Percentiles rank a stretch among this genome's conserved stretches.
Conservation (phyloP, 2,888 invertebrate genomes). For the Dendrolimus houi region DNA sequence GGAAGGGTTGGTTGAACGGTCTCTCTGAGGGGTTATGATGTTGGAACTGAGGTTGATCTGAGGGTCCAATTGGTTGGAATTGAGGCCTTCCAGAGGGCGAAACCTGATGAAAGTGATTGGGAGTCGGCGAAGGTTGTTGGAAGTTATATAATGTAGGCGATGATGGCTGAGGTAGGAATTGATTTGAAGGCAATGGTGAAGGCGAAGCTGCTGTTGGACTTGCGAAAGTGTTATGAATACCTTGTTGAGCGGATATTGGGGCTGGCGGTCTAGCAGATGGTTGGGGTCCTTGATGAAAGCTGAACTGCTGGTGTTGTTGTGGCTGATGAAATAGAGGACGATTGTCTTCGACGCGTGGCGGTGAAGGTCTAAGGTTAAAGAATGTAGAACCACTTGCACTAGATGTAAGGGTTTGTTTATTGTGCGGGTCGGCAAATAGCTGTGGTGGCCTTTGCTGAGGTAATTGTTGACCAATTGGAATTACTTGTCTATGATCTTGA, state of each 20-base stretch:
- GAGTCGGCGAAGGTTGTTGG: conserved; percentile 51
- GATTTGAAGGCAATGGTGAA: conserved; percentile 44
- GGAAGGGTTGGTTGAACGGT: conserved; percentile 20
- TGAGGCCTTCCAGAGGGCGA: conserved; percentile 47
- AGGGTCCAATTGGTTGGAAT: conserved; percentile 45
- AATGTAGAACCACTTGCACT: conserved; percentile 56
- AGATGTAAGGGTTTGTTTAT: conserved; percentile 44
- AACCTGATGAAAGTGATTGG: conserved; percentile 43
- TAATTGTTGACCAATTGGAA: conserved; percentile 61
- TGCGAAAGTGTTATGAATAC: conserved; percentile 41
- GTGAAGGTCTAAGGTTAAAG: conserved; percentile 64
- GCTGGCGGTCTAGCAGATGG: conserved; percentile 41
- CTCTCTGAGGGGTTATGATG: conserved; percentile 18
- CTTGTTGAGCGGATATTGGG: conserved; percentile 36
- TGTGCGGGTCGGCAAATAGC: conserved; percentile 54
- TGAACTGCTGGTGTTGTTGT: conserved; percentile 57
- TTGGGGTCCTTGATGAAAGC: conserved; percentile 63
- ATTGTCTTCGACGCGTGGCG: conserved; percentile 56
- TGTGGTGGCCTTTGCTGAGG: conserved; percentile 63
- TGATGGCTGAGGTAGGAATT: conserved; percentile 61
- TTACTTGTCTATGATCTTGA: conserved; percentile 48
- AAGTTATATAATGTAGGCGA: conserved; percentile 55
- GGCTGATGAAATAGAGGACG: conserved; percentile 53
- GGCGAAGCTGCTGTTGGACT: conserved; percentile 37
- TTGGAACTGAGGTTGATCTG: conserved; percentile 33